phyloP scores from a whole-genome alignment of 2,113 vertebrate genomes.

The Panthera tigris region DNA sequence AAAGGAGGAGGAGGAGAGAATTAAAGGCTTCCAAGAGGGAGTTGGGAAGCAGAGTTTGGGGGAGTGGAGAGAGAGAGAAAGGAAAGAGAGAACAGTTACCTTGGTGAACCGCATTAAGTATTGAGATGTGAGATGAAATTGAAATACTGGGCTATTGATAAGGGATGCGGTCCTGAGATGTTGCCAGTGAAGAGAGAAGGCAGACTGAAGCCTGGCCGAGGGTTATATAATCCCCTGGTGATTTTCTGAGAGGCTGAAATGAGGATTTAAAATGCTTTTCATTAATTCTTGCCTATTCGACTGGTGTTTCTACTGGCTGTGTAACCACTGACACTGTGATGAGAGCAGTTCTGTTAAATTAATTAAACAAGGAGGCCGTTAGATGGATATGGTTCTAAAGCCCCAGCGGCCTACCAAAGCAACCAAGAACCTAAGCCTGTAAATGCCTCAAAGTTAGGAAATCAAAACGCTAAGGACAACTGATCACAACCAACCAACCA shows the following conservation, averaged over 20 bases:
- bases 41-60: not conserved
- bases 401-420: not conserved
- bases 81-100: not conserved
- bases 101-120: not conserved
- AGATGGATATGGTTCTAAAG: not conserved
- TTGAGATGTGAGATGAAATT: not conserved
- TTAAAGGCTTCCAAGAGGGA: not conserved
- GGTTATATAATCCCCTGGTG: not conserved
- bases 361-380: not conserved
- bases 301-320: not conserved
- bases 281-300: not conserved
- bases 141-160: constrained; percentile 19
- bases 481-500: not conserved
- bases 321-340: not conserved
- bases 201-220: not conserved
- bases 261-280: not conserved
- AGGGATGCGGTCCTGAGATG: not conserved
- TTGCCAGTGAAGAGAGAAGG: not conserved
- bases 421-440: not conserved
- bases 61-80: not conserved
- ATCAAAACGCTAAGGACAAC: not conserved
- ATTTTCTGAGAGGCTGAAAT: constrained; percentile 42
- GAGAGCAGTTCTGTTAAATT: not conserved
- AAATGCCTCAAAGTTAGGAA: not conserved
- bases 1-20: not conserved